Base-by-base conservation (phyloP, 2,797 vertebrate species). In the Sebastes dallii region DNA sequence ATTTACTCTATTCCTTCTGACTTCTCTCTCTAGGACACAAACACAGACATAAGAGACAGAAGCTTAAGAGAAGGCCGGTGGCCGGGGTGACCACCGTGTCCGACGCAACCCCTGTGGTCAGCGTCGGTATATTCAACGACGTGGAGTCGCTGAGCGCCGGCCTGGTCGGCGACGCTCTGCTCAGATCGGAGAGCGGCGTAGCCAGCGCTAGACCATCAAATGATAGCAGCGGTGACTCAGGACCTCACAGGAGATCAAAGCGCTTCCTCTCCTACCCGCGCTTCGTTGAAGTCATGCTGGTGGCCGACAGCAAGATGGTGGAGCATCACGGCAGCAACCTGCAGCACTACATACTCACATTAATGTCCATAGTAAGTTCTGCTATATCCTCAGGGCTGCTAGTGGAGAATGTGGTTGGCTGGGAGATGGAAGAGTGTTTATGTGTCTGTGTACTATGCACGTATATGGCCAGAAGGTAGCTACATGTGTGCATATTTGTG, bases 311-410 rank as follows among this genome's bases (percentile, higher is more conserved):
- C 94, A 99, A 96, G 93, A 99, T 99, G 99, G 97, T 98, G n/a
- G 96, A 97, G 80, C 98, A 98, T 94, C 99, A 99, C 0, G 96
- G 98, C 92, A 95, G 96, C 91, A 98, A 98, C 91, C 96, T 99
- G 22, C 98, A 99, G 89, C 98, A 99, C 95, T 99, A 99, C 89
- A 96, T 99, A 83, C 95, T 99, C 86, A 99, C 98, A 0, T 90
- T 99, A 56, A 99, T 99, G 98, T 98, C 99, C 77, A 99, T 99
- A 92, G 99, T 99, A 96, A 99, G 99, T 99, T 92, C 69, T 52
- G 20, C 29, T 72, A 52, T 39, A 14, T 73, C 10, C 29, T 59
- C 27, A 61, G 11, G 2, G 34, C 32, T 46, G 46, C 56, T n/a
- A 4, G 65, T 5, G 22, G 36, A 67, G 32, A 55, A 29, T 52